phyloP scores from a whole-genome alignment of 1,140 invertebrate species.

The Harlomillsia oculata region DNA sequence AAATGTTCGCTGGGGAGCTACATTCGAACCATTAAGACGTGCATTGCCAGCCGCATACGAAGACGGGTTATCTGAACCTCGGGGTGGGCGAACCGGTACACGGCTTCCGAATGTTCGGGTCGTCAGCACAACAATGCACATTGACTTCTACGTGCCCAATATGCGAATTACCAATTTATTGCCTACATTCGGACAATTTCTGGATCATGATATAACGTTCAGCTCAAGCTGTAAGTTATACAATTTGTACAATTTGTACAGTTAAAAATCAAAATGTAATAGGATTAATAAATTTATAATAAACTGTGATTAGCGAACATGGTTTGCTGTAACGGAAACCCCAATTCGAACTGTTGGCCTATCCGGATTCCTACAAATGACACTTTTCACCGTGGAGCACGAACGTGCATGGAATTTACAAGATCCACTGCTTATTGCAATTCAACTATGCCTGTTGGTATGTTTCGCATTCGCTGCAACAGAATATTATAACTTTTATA shows the following conservation, averaged over 20 bases:
- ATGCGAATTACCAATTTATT: conserved; percentile 79
- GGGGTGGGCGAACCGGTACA: conserved; percentile 49
- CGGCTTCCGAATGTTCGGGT: conserved; percentile 66
- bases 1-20: conserved; percentile 49
- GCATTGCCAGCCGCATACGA: conserved; percentile 51
- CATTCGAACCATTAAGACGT: conserved; percentile 49
- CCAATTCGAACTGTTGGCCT: conserved; percentile 63
- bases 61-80: conserved; percentile 43
- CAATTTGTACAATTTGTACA: background rate
- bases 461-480: background rate
- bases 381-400: conserved; percentile 70
- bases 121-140: conserved; percentile 77
- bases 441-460: conserved; percentile 15
- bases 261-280: background rate
- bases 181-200: conserved; percentile 89
- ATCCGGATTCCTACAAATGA: conserved; percentile 78
- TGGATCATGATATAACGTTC: conserved; percentile 90
- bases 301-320: background rate
- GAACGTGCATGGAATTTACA: conserved; percentile 74
- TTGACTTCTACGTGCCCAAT: conserved; percentile 78
- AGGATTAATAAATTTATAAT: background rate
- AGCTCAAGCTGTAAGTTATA: conserved; percentile 48
- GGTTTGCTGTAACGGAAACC: conserved; percentile 44
- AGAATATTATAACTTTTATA: too few relatives aligned
- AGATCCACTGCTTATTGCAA: conserved; percentile 47